Base-by-base conservation (phyloP, 2,888 invertebrate species). In the Nebria brevicollis region DNA sequence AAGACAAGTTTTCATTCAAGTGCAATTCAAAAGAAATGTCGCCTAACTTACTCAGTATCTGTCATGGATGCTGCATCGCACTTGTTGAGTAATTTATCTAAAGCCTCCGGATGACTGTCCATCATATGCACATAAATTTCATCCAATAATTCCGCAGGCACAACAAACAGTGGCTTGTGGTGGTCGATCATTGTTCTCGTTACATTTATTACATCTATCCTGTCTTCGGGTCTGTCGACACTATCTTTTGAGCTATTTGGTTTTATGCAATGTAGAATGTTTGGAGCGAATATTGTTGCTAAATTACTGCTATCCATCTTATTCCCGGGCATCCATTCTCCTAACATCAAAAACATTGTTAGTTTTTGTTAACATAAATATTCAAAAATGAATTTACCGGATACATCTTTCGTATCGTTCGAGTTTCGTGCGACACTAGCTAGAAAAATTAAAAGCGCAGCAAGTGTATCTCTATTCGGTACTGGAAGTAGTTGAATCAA, bases 291-390 rank as follows among this genome's bases (percentile, higher is more conserved):
- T 66, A 98, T 93, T 0, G 97, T 98, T 0, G 98, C 98, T 83
- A 98, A 90, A 89, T 98, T 98, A 77, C 94, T 94, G 72, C 95
- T 94, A 88, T 97, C 96, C 98, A 98, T 98, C 91, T 96, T 97
- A 90, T 98, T 98, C 1, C 98, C 98, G 13, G 93, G 89, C 73
- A 93, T 83, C 86, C 89, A 88, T 84, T 93, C 92, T 25, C 92
- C 94, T 91, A 26, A 70, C 11, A 66, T n/a, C 2, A 68, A 20
- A 68, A 20, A 70, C 10, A 70, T 70, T 54, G 54, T 11, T 34
- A 5, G 34, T 34, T 82, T 88, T 88, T 26, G 87, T 85, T 1
- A 87, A 84, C 5, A 87, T 88, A 8, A 1, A 34, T 34, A 87
- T 54, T 11, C 13, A 54, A 54, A 6, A 43, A 54, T 3, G 54